Evolutionary conservation across 2,113 vertebrate species (phyloP).

Genomic region (Vombatus ursinus): DNA sequence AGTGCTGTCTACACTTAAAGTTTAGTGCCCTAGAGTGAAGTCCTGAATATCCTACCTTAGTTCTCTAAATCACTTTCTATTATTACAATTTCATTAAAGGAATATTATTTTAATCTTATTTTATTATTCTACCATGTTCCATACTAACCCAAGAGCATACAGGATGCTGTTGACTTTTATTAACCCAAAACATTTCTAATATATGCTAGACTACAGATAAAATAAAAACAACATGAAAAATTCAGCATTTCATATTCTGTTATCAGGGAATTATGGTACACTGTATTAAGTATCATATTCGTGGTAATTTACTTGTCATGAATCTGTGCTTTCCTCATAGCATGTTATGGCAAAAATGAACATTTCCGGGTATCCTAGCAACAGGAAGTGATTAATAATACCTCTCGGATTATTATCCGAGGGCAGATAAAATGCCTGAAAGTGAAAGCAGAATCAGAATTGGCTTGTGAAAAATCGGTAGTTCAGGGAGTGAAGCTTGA

Average conservation of each 20-base stretch:
- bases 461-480: conserved; percentile 74
- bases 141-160: conserved; percentile 13
- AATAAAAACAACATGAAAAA: conserved; percentile 44
- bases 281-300: conserved; percentile 59
- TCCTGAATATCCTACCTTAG: background rate
- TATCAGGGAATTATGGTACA: conserved; percentile 12
- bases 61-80: background rate
- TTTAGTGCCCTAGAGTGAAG: background rate
- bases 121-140: conserved; percentile 20
- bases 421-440: conserved; percentile 80
- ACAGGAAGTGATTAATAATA: conserved; percentile 86
- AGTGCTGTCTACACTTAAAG: background rate
- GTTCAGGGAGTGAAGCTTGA: conserved; percentile 59
- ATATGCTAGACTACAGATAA: conserved; percentile 49
- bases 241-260: conserved; percentile 48
- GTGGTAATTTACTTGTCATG: conserved; percentile 78
- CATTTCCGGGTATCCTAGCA: conserved; percentile 85
- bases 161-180: conserved; percentile 26
- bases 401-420: conserved; percentile 77
- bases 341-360: conserved; percentile 83
- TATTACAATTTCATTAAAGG: background rate
- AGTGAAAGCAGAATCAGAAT: conserved; percentile 79
- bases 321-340: conserved; percentile 74
- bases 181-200: conserved; percentile 39
- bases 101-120: conserved; percentile 20